Conservation (phyloP, 2,888 invertebrate species). For the Lamproptera curius region DNA sequence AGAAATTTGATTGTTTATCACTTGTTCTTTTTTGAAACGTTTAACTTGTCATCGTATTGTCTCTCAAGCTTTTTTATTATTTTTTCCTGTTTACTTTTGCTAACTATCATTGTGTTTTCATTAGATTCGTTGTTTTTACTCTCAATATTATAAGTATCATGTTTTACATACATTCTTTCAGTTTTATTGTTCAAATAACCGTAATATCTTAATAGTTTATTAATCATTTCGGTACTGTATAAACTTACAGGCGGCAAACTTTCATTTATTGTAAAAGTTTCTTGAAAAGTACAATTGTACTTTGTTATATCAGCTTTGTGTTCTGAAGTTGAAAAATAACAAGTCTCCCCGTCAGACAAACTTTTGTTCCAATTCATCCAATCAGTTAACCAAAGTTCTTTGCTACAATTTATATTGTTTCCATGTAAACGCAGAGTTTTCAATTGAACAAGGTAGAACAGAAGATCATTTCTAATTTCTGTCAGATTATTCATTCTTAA, state of each 20-base stretch:
- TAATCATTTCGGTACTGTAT: slow-evolving; percentile 74
- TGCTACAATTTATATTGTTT: slow-evolving; percentile 85
- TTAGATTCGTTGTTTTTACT: slow-evolving; percentile 28
- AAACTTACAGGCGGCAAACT: slow-evolving; percentile 70
- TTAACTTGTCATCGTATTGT: slow-evolving; percentile 14
- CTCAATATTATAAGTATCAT: slow-evolving; percentile 37
- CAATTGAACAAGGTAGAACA: slow-evolving; percentile 83
- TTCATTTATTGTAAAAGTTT: slow-evolving; percentile 71
- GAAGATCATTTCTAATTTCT: slow-evolving; percentile 79
- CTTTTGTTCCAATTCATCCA: slow-evolving; percentile 81
- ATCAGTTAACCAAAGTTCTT: slow-evolving; percentile 80
- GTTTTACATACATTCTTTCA: slow-evolving; percentile 46
- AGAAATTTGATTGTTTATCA: slow-evolving; percentile 43
- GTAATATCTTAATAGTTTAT: slow-evolving; percentile 66
- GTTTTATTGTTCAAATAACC: slow-evolving; percentile 70
- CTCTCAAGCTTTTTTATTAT: slow-evolving; percentile 20
- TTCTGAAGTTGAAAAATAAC: slow-evolving; percentile 67
- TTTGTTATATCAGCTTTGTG: slow-evolving; percentile 62
- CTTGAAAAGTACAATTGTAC: slow-evolving; percentile 71
- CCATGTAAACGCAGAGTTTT: slow-evolving; percentile 82
- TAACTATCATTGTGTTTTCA: slow-evolving; percentile 29
- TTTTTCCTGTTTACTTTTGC: slow-evolving; percentile 32
- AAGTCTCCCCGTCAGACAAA: slow-evolving; percentile 54
- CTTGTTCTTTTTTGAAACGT: slow-evolving; percentile 37
- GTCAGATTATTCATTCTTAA: slow-evolving; percentile 81